Evolutionary conservation across 2,888 invertebrate genomes (phyloP).

Genomic region (Hymenopus coronatus): DNA sequence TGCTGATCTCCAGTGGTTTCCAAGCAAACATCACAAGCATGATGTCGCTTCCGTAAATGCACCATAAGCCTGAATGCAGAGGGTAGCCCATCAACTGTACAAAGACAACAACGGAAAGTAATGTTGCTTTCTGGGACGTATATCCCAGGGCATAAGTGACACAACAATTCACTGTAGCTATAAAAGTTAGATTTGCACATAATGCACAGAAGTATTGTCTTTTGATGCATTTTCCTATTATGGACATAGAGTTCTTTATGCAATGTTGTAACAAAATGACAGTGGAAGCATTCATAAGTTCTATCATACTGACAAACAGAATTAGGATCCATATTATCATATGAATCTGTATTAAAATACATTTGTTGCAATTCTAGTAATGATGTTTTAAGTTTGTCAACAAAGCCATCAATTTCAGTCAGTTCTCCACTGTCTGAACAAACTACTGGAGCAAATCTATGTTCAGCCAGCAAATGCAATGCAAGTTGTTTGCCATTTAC

Average conservation of each 20-base stretch:
- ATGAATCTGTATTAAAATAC: conserved; percentile 71
- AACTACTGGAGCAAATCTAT: conserved; percentile 75
- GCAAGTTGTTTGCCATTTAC: conserved; percentile 79
- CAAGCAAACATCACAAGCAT: conserved; percentile 82
- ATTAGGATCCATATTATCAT: conserved; percentile 60
- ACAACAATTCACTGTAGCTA: conserved; percentile 82
- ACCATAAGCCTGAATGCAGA: conserved; percentile 87
- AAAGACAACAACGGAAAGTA: conserved; percentile 78
- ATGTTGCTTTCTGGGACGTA: conserved; percentile 61
- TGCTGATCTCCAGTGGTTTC: conserved; percentile 78
- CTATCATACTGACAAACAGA: conserved; percentile 60
- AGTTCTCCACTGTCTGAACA: conserved; percentile 25
- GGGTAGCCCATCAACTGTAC: conserved; percentile 72
- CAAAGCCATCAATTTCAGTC: conserved; percentile 55
- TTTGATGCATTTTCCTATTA: conserved; percentile 83
- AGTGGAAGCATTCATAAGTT: conserved; percentile 82
- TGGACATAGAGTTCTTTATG: conserved; percentile 85
- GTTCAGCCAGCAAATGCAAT: conserved; percentile 74
- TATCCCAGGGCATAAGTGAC: conserved; percentile 81
- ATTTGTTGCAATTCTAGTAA: conserved; percentile 60
- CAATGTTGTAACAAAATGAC: conserved; percentile 70
- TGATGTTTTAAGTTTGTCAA: conserved; percentile 61
- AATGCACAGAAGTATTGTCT: conserved; percentile 74
- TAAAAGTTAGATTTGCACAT: conserved; percentile 87
- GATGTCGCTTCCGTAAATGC: conserved; percentile 78